Evolutionary conservation across 2,888 invertebrate genomes (phyloP).

Genomic region (Rotaria magnacalcarata): DNA sequence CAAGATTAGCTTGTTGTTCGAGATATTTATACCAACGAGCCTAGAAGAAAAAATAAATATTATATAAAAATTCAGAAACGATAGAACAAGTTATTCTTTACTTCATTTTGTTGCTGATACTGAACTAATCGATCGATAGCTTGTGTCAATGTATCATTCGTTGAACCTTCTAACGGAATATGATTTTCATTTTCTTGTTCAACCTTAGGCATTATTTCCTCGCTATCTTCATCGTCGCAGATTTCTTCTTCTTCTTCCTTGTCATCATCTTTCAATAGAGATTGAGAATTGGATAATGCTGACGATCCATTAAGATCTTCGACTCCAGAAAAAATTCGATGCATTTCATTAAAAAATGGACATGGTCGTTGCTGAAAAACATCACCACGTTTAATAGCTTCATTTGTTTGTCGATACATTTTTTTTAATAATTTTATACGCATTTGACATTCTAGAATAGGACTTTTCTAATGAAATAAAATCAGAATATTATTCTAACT

Average conservation of each 20-base stretch:
- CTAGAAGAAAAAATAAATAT: not conserved
- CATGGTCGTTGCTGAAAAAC: conserved; percentile 27
- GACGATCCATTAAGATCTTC: not conserved
- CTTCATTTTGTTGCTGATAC: conserved; percentile 24
- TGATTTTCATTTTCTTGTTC: conserved; percentile 9
- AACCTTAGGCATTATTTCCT: not conserved
- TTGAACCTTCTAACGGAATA: not conserved
- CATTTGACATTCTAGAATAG: not conserved
- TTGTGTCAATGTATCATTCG: not conserved
- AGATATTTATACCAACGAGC: conserved; percentile 31
- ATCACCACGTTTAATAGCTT: conserved; percentile 21
- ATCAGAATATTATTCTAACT: not conserved
- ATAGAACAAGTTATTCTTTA: not conserved
- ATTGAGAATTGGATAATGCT: not conserved
- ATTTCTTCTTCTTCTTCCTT: not conserved
- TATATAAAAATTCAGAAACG: not conserved
- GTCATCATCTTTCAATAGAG: not conserved
- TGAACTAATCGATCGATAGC: not conserved
- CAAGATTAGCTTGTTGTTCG: not conserved
- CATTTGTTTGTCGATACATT: conserved; percentile 26
- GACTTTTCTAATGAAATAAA: not conserved
- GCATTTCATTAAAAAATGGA: conserved; percentile 18
- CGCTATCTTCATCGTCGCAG: not conserved
- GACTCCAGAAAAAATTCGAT: not conserved
- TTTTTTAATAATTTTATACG: conserved; percentile 15